Percentiles rank a stretch among this genome's conserved stretches.
phyloP scores from a whole-genome alignment of 2,113 vertebrate species.

The Thalassarche chlororhynchos region DNA sequence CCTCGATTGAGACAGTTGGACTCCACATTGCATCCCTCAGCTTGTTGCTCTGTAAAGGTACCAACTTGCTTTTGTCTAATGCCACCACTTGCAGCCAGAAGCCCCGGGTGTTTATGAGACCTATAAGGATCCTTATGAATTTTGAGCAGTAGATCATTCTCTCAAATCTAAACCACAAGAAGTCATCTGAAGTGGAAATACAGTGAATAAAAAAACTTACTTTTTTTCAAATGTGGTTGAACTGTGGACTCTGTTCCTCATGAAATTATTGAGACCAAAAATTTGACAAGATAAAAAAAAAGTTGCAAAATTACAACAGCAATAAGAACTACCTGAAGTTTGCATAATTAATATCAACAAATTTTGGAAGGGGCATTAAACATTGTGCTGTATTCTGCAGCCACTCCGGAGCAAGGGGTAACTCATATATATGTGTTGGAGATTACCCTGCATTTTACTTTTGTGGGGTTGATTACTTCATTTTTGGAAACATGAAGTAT shows the following conservation, averaged over 20 bases:
- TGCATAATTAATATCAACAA: neutral
- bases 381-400: neutral
- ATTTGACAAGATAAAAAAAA: neutral
- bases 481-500: neutral
- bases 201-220: neutral
- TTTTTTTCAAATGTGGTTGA: neutral
- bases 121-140: fast-evolving
- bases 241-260: neutral
- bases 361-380: neutral
- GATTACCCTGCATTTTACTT: neutral
- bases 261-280: neutral
- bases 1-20: neutral
- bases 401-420: neutral
- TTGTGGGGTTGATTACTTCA: neutral
- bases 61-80: neutral
- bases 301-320: neutral
- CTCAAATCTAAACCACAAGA: neutral
- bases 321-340: neutral
- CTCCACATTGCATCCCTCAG: neutral
- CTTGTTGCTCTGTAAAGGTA: neutral
- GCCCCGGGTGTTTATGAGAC: neutral
- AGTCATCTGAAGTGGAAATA: neutral
- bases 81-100: neutral
- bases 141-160: neutral
- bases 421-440: fast-evolving